Percentiles rank a stretch among this genome's conserved stretches.
Evolutionary conservation across 1,140 invertebrate genomes (phyloP).

Genomic region (Leptinotarsa texana): DNA sequence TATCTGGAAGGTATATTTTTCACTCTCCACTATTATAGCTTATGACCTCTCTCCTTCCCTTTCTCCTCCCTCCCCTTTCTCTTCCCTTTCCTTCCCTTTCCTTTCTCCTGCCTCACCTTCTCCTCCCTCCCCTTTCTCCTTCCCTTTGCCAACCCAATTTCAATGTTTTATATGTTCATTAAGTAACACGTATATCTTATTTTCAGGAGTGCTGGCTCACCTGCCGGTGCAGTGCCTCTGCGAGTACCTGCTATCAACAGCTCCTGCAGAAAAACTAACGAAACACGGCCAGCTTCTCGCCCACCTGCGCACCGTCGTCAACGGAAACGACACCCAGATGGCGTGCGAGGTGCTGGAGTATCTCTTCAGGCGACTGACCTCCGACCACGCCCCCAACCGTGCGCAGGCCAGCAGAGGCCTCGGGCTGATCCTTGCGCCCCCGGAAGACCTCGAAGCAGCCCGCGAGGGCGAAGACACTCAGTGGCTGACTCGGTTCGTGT

Average conservation of each 20-base stretch:
- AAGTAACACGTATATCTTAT: not conserved
- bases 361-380: conserved; percentile 83
- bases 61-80: no score
- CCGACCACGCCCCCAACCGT: conserved; percentile 76
- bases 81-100: no score
- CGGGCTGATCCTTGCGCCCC: conserved; percentile 61
- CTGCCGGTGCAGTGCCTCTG: conserved; percentile 94
- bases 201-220: conserved; percentile 68
- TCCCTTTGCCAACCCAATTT: no score
- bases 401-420: conserved; percentile 74
- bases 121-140: no score
- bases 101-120: no score
- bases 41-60: no score
- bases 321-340: conserved; percentile 64
- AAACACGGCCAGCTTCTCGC: conserved; percentile 80
- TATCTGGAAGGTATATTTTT: no score
- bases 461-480: conserved; percentile 46
- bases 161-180: no score
- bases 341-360: conserved; percentile 89
- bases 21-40: no score
- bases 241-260: conserved; percentile 88
- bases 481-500: conserved; percentile 82
- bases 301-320: conserved; percentile 73
- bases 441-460: conserved; percentile 52
- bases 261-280: conserved; percentile 63